These are phyloP conservation scores for Hestina assimilis DNA, from an alignment of 1,140 invertebrate genomes.

Conservation along the genomic window DNA sequence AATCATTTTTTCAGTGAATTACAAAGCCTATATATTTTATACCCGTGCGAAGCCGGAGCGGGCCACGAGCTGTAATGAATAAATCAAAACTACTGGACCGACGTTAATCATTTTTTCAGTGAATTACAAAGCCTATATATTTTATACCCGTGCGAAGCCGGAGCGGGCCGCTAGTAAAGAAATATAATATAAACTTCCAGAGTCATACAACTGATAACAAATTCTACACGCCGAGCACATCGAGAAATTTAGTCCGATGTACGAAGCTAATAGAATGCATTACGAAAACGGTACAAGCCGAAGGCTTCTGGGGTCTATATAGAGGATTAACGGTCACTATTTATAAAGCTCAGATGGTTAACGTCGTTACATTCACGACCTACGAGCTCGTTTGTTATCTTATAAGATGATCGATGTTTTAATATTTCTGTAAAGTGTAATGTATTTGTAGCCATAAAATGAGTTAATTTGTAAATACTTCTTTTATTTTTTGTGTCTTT, in stretches of 20 bases:
- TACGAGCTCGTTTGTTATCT: constrained; percentile 58
- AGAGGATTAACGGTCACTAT: constrained; percentile 53
- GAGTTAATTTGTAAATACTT: neutral
- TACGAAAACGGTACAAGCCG: constrained; percentile 30
- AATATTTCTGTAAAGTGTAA: neutral
- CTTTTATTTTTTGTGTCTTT: neutral
- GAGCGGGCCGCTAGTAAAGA: too few relatives aligned
- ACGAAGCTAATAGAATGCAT: constrained; percentile 41
- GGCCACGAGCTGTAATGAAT: too few relatives aligned
- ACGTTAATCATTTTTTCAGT: too few relatives aligned
- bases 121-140: too few relatives aligned
- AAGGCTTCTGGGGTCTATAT: constrained; percentile 50
- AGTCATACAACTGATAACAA: constrained; percentile 41
- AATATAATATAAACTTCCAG: too few relatives aligned
- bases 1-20: too few relatives aligned
- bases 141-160: too few relatives aligned
- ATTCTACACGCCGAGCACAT: constrained; percentile 41
- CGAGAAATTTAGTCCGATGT: constrained; percentile 44
- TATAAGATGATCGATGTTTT: constrained; percentile 25
- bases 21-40: too few relatives aligned
- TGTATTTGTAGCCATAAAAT: neutral
- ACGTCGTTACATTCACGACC: constrained; percentile 54
- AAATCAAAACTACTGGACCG: too few relatives aligned
- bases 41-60: too few relatives aligned
- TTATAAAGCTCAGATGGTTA: constrained; percentile 52